Percentiles rank a stretch among this genome's conserved stretches.
Conservation (phyloP, 2,888 invertebrate genomes). For the Synergus umbraculus region DNA sequence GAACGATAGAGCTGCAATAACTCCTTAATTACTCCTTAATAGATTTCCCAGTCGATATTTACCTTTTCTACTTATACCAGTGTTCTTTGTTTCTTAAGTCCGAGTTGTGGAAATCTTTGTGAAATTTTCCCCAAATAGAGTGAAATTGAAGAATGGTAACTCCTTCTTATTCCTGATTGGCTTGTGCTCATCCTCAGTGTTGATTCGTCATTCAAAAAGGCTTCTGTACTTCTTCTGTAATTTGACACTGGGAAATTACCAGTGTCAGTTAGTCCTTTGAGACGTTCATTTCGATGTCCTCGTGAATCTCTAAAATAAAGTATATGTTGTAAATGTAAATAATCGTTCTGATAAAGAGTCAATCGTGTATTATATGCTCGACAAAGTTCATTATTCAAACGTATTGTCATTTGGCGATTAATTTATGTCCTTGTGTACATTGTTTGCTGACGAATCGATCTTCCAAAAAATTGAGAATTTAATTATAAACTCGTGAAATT, state of each 20-base stretch:
- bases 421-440: constrained; percentile 5
- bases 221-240: not conserved
- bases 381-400: not conserved
- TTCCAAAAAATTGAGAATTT: not conserved
- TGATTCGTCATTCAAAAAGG: not conserved
- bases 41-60: not conserved
- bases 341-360: not conserved
- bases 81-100: not conserved
- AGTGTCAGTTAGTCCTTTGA: constrained; percentile 14
- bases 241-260: not conserved
- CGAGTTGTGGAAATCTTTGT: not conserved
- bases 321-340: constrained; percentile 25
- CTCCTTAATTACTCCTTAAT: too few relatives aligned
- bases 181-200: not conserved
- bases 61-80: not conserved
- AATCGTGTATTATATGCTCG: constrained; percentile 9
- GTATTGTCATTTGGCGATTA: constrained; percentile 1
- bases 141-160: not conserved
- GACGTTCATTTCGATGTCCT: constrained; percentile 23
- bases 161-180: not conserved
- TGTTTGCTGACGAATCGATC: constrained; percentile 8
- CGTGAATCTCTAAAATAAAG: constrained; percentile 22
- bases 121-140: constrained; percentile 23
- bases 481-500: not conserved
- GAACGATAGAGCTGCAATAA: too few relatives aligned